These are phyloP conservation scores for Macquaria australasica DNA, from an alignment of 2,113 vertebrate genomes.

Conservation along the genomic window DNA sequence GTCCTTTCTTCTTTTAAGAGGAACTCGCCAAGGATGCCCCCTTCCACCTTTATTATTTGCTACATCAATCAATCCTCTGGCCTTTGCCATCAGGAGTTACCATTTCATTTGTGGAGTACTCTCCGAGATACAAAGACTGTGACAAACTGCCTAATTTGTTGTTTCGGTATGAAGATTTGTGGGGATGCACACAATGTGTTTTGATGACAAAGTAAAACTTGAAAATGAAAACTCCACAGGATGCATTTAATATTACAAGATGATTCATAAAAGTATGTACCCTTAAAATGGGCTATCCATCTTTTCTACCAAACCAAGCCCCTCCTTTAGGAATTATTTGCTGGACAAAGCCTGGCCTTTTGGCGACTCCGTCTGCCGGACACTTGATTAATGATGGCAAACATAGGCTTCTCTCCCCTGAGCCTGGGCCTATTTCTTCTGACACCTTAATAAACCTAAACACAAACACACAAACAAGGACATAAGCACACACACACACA, in stretches of 20 bases:
- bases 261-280: background rate
- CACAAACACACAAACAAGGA: slow-evolving; percentile 12
- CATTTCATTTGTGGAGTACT: background rate
- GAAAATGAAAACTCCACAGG: background rate
- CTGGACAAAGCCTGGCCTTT: slow-evolving; percentile 7
- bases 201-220: background rate
- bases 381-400: slow-evolving; percentile 23
- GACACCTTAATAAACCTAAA: slow-evolving; percentile 30
- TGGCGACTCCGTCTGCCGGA: background rate
- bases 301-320: background rate
- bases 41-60: background rate
- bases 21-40: background rate
- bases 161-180: background rate
- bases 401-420: background rate
- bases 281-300: background rate
- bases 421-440: slow-evolving; percentile 31
- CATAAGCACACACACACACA: background rate
- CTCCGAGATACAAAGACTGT: background rate
- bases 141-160: background rate
- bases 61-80: background rate
- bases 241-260: background rate
- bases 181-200: background rate
- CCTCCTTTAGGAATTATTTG: background rate
- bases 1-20: background rate
- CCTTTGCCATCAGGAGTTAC: background rate